Base-by-base conservation (phyloP, 23 tunicate species). In the Aplidium turbinatum region DNA sequence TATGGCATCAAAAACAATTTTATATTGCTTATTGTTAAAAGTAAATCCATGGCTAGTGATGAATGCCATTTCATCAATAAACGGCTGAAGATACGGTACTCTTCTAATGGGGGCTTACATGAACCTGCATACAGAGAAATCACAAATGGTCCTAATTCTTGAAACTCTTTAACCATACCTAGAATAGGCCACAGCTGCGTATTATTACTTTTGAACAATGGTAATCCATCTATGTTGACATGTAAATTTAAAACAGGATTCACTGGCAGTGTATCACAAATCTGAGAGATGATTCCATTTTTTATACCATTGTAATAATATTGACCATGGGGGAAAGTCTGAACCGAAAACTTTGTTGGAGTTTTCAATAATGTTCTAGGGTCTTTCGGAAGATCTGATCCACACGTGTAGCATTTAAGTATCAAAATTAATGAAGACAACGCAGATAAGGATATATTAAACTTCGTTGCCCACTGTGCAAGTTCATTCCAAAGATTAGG, bases 211-310 rank as follows among this genome's bases (percentile, higher is more conserved):
- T 57, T 75, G 45, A 80, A 80, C 27, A 80, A 21, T 38, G 85
- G 77, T 21, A 80, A 29, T 16, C 85, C 85, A 80, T 80, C 85
- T 39, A 80, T 57, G 47, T 80, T 80, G 1, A 80, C 38, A 4
- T 29, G 35, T 21, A 65, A 65, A 25, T 60, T 29, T 29, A 60
- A 24, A 4, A 4, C 3, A 6, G 9, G 36, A 36, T 38, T 18
- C 4, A 48, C 50, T 4, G 19, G 3, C 50, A 65, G 4, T n/a
- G n/a, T n/a, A n/a, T n/a, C n/a, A n/a, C n/a, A n/a, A n/a, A n/a
- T n/a, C n/a, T n/a, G n/a, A 35, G 50, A 35, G 38, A 7, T 18
- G 38, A 65, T 13, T 13, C 72, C 72, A 18, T 65, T 65, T 65
- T 65, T 35, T 4, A 65, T 65, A 36, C 72, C 72, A 35, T 21